Evolutionary conservation across 2,797 vertebrate genomes (phyloP), one percentile per base, ranked within the genome.

Genomic region (Ispidina lecontei): DNA sequence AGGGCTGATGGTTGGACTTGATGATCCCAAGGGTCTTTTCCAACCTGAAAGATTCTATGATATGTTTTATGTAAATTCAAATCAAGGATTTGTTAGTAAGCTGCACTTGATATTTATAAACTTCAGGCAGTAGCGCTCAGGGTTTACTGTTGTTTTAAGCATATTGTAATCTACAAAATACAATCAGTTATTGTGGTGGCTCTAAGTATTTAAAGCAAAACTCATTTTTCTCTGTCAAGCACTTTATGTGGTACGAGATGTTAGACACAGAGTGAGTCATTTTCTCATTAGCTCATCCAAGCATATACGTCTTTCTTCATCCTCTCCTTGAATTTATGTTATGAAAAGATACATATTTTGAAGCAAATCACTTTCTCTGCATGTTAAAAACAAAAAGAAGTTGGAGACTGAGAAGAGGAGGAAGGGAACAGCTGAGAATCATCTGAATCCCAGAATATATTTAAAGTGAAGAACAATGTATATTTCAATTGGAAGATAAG

Each of bases 181-280:
- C 23, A 62, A 93, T 93, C 89, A 28, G 88, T 46, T 85, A 56
- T 62, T 41, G 59, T 74, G 76, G 80, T 0, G 0, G 80, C 83
- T 85, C 56, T 8, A 31, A 84, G 62, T 41, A 65, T 91, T 95
- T 94, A 91, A 96, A 35, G 43, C 64, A 96, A 96, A 95, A 84
- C 82, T 91, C 87, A 87, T 97, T 97, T 96, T 96, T 97, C 97
- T 96, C 91, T 96, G 96, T 97, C 97, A 96, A 73, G 63, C 35
- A 43, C 85, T 96, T 90, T 29, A 33, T 23, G 41, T 49, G 91
- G 92, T 84, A 68, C 1, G 72, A 86, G 82, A 94, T 81, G 84
- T 78, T 37, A 83, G 77, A 91, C 88, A 93, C 68, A 77, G 75
- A 35, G 55, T 9, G 17, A 94, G 70, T 65, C 60, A 93, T 93